Percentiles rank a stretch among this genome's conserved stretches.
phyloP scores from a whole-genome alignment of 2,888 invertebrate genomes.

The Cataglyphis altisquamis region DNA sequence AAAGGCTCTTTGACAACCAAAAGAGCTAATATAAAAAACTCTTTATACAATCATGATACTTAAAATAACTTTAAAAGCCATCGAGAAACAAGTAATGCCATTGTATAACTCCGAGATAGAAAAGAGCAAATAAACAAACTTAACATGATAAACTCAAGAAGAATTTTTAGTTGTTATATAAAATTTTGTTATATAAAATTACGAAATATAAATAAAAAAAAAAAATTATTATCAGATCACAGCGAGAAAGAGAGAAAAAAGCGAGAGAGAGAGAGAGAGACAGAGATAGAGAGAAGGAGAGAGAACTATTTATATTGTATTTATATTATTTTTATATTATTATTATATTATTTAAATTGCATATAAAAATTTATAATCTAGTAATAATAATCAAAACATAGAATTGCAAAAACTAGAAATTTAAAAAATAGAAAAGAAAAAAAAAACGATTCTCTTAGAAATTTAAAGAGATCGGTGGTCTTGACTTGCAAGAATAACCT shows the following conservation, averaged over 20 bases:
- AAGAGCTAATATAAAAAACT: not conserved
- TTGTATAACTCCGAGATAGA: not conserved
- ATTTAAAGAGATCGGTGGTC: not conserved
- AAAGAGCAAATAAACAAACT: not conserved
- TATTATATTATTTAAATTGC: not conserved
- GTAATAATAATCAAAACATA: not conserved
- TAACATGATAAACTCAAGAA: not conserved
- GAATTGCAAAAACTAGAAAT: not conserved
- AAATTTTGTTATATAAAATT: not conserved
- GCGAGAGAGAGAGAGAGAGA: no score
- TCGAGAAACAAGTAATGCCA: not conserved
- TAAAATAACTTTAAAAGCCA: not conserved
- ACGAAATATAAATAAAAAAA: not conserved
- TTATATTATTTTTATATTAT: no score
- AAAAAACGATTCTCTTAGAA: not conserved
- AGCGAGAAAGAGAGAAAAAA: no score
- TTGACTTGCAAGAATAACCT: not conserved
- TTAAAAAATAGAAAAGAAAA: not conserved
- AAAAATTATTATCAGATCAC: no score
- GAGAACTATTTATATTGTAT: no score
- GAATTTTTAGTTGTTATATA: not conserved
- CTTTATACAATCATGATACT: not conserved
- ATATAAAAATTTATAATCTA: not conserved
- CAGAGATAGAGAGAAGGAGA: no score
- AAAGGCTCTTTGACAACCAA: not conserved